phyloP scores from a whole-genome alignment of 2,113 vertebrate genomes.

The Diadophis punctatus region DNA sequence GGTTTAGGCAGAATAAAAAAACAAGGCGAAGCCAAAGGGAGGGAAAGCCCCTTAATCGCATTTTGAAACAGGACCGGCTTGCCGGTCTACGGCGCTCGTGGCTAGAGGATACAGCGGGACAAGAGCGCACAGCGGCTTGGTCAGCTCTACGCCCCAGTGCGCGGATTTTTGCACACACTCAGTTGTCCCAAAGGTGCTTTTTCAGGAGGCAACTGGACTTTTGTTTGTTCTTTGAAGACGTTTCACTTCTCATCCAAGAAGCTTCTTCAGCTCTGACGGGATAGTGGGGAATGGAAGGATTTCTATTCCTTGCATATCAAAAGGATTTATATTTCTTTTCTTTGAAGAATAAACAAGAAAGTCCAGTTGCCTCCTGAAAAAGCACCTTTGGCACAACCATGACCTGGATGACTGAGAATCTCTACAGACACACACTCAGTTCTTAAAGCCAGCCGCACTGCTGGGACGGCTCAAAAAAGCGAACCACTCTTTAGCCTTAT shows the following conservation, averaged over 20 bases:
- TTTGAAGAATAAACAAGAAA: no score
- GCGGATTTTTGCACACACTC: background rate
- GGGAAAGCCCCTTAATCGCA: background rate
- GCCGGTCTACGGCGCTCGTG: background rate
- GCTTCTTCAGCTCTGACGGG: no score
- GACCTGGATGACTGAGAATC: background rate
- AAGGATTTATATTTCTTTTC: no score
- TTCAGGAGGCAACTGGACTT: no score
- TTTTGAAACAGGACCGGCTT: background rate
- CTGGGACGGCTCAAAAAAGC: background rate
- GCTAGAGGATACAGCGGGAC: background rate
- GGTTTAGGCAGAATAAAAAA: background rate
- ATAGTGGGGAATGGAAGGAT: no score
- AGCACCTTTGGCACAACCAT: no score
- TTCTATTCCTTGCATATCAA: no score
- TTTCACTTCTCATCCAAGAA: no score
- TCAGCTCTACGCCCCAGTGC: background rate
- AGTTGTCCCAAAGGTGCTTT: no score
- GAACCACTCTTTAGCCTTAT: background rate
- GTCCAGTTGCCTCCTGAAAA: no score
- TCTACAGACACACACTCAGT: no score
- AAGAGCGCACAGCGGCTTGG: background rate
- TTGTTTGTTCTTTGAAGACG: no score
- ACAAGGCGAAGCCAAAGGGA: background rate
- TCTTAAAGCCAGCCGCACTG: background rate